phyloP scores from a whole-genome alignment of 2,888 invertebrate genomes.

The Aleiodes alternator region DNA sequence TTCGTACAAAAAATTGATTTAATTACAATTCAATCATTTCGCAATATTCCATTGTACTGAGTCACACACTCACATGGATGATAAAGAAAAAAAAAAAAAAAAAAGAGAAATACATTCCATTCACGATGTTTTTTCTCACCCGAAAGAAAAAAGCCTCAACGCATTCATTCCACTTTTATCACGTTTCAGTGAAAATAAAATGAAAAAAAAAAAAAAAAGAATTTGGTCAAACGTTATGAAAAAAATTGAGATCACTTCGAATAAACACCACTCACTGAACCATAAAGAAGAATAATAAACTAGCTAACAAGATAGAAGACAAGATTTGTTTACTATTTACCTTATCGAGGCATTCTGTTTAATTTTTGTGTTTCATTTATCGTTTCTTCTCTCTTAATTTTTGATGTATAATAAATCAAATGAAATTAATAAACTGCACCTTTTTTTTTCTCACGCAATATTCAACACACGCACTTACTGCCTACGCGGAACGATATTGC shows the following conservation, averaged over 20 bases:
- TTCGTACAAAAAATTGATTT: background rate
- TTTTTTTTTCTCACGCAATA: conserved; percentile 25
- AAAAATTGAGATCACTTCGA: background rate
- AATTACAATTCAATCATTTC: background rate
- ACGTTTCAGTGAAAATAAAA: conserved; percentile 1
- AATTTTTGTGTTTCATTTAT: background rate
- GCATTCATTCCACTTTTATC: conserved; percentile 27
- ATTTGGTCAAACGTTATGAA: background rate
- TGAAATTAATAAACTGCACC: conserved; percentile 17
- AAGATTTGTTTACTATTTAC: conserved; percentile 13
- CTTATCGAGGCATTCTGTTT: conserved; percentile 30
- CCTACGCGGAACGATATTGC: conserved; percentile 33
- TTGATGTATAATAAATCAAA: background rate
- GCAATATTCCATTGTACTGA: background rate
- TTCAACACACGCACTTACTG: conserved; percentile 42
- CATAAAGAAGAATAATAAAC: too few species aligned
- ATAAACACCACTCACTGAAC: conserved; percentile 27
- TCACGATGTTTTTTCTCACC: conserved; percentile 16
- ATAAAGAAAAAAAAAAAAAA: background rate
- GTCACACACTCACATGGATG: background rate
- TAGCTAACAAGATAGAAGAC: background rate
- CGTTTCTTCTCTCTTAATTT: background rate
- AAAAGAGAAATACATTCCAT: conserved; percentile 1
- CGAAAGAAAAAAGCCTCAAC: conserved; percentile 3
- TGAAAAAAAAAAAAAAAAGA: background rate